These are phyloP conservation scores for Folsomia manolachei DNA, from an alignment of 2,888 invertebrate genomes.

Conservation along the genomic window DNA sequence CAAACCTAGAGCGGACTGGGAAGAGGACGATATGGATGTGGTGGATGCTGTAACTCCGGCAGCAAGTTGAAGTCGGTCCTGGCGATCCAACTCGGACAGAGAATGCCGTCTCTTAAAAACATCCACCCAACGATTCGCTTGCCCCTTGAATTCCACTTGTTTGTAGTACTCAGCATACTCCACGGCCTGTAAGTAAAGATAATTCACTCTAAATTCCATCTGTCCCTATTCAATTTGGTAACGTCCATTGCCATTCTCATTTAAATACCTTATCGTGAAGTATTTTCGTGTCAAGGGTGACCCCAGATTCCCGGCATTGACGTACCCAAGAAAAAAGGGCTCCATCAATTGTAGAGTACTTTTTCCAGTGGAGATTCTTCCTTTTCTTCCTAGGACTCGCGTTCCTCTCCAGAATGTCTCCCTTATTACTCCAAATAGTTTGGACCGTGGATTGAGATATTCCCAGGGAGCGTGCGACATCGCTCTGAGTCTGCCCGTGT, in stretches of 20 bases:
- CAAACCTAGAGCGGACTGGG: too few species aligned
- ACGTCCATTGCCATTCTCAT: too few species aligned
- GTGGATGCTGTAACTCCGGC: neutral
- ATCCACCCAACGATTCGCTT: conserved; percentile 5
- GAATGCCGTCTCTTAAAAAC: conserved; percentile 13
- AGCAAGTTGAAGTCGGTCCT: neutral
- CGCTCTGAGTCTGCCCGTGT: conserved; percentile 29
- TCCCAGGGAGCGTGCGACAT: conserved; percentile 25
- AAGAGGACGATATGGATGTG: too few species aligned
- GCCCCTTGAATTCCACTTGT: conserved; percentile 10
- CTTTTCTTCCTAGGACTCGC: conserved; percentile 21
- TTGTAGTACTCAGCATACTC: conserved; percentile 17
- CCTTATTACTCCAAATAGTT: conserved; percentile 34
- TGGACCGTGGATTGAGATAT: conserved; percentile 29
- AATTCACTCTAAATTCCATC: too few species aligned
- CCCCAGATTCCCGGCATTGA: conserved; percentile 15
- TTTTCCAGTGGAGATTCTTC: conserved; percentile 27
- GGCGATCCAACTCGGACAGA: neutral
- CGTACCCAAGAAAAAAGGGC: conserved; percentile 22
- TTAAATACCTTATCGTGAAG: conserved; percentile 6
- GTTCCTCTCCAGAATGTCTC: conserved; percentile 21
- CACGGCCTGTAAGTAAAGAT: neutral
- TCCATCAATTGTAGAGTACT: conserved; percentile 20
- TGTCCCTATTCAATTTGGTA: too few species aligned
- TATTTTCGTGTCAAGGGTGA: neutral